A percentile compares a stretch with the other conserved stretches of the same genome.
phyloP scores from a whole-genome alignment of 2,888 invertebrate species.

The Tridacna crocea region DNA sequence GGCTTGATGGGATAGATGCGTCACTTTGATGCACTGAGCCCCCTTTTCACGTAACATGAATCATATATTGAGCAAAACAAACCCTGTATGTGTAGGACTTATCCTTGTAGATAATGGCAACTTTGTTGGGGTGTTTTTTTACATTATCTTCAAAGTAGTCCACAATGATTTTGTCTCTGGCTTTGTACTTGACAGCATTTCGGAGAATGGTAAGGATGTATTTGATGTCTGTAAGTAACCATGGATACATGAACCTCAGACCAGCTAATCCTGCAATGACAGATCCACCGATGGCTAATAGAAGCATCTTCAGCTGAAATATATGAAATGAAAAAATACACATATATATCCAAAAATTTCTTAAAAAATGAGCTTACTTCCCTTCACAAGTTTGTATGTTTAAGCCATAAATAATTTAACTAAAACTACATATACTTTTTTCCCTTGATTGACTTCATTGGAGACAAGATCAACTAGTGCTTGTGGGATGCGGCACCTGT shows the following conservation, averaged over 20 bases:
- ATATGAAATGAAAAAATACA: not conserved
- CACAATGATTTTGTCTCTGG: slow-evolving; percentile 40
- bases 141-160: slow-evolving; percentile 74
- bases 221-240: slow-evolving; percentile 34
- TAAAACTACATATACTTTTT: too few relatives aligned
- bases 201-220: slow-evolving; percentile 26
- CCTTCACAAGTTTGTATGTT: too few relatives aligned
- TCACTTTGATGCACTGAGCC: too few relatives aligned
- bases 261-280: slow-evolving; percentile 9
- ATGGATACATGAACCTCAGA: slow-evolving; percentile 27
- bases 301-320: slow-evolving; percentile 20
- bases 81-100: slow-evolving; percentile 69
- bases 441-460: too few relatives aligned
- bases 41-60: too few relatives aligned
- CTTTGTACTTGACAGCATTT: not conserved
- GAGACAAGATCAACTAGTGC: too few relatives aligned
- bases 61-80: not conserved
- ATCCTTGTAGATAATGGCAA: slow-evolving; percentile 72
- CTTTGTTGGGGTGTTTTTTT: slow-evolving; percentile 62
- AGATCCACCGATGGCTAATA: slow-evolving; percentile 19
- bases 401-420: too few relatives aligned
- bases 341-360: too few relatives aligned
- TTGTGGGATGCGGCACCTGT: too few relatives aligned
- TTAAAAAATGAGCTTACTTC: too few relatives aligned
- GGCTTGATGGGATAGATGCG: too few relatives aligned